Percentiles rank a stretch among this genome's conserved stretches.
Evolutionary conservation across 2,797 vertebrate species (phyloP).

Genomic region (Darevskia mixta): DNA sequence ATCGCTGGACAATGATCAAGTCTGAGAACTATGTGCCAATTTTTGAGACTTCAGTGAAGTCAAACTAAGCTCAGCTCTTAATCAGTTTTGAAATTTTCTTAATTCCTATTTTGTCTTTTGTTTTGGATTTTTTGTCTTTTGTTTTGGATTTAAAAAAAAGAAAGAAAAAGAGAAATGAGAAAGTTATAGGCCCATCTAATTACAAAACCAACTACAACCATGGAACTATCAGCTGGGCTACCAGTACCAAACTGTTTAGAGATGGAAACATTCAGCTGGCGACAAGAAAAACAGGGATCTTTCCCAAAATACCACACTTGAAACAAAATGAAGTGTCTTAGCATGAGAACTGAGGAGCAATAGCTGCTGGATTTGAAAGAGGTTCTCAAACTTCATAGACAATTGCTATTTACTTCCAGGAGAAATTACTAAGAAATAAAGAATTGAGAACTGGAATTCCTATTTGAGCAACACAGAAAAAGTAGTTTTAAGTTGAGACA

Average conservation of each 20-base stretch:
- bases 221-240: background rate
- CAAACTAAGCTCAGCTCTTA: background rate
- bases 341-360: background rate
- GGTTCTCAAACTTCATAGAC: background rate
- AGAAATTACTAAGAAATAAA: background rate
- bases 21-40: background rate
- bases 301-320: background rate
- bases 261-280: background rate
- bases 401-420: background rate
- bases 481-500: background rate
- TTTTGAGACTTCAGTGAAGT: no score
- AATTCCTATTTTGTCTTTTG: background rate
- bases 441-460: no score
- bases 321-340: background rate
- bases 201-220: background rate
- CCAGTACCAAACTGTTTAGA: background rate
- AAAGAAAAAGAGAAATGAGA: no score
- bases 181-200: background rate
- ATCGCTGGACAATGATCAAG: background rate
- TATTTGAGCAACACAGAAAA: background rate
- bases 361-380: background rate
- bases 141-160: no score
- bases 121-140: background rate
- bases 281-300: background rate
- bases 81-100: background rate